phyloP scores from a whole-genome alignment of 2,888 invertebrate genomes.

The Sminthurinus aureus region DNA sequence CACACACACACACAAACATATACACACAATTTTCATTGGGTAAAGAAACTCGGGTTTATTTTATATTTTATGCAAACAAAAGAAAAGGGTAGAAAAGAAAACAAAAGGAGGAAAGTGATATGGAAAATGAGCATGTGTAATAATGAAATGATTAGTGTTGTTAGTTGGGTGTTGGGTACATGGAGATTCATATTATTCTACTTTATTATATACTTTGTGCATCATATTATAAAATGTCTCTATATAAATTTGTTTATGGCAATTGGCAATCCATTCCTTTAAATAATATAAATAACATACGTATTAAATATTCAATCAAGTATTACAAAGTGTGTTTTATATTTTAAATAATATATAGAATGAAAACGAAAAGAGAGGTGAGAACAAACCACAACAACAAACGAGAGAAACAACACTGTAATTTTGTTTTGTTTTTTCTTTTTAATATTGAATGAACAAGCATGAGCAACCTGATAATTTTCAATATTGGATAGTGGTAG shows the following conservation, averaged over 20 bases:
- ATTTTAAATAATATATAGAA: not conserved
- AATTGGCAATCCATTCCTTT: too few species aligned
- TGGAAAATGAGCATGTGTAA: not conserved
- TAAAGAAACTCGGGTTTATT: too few species aligned
- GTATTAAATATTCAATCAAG: not conserved
- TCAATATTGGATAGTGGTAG: conserved; percentile 20
- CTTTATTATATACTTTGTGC: too few species aligned
- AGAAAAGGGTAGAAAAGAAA: not conserved
- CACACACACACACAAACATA: not conserved
- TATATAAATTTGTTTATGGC: too few species aligned
- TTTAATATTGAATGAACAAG: not conserved
- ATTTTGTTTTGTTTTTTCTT: not conserved
- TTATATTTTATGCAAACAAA: too few species aligned
- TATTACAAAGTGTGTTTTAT: not conserved
- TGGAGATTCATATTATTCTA: not conserved
- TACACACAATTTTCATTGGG: not conserved
- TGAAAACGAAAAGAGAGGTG: not conserved
- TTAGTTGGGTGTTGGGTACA: not conserved
- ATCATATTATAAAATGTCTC: too few species aligned
- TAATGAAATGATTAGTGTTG: too few species aligned
- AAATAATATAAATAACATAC: too few species aligned
- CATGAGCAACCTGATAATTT: conserved; percentile 45
- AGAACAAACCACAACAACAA: not conserved
- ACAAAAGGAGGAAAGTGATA: not conserved
- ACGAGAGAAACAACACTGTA: not conserved